Conservation (phyloP, 1,140 invertebrate species). For the Trichonephila inaurata region DNA sequence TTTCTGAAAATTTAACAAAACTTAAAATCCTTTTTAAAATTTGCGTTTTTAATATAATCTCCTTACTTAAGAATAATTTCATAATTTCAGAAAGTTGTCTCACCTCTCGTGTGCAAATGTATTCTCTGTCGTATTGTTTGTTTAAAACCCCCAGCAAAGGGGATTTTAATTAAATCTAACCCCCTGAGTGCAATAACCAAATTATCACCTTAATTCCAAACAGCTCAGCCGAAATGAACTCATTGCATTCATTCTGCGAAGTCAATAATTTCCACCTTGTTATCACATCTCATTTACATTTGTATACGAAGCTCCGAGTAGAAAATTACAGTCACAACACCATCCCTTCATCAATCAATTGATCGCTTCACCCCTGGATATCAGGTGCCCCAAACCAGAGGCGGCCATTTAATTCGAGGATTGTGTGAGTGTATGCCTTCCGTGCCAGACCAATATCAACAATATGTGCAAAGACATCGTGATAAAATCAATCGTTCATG, state of each 20-base stretch:
- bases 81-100: too few species aligned
- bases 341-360: not conserved
- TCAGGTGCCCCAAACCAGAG: not conserved
- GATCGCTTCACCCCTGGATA: not conserved
- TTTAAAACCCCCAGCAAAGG: not conserved
- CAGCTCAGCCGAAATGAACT: too few species aligned
- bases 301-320: not conserved
- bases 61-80: too few species aligned
- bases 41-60: too few species aligned
- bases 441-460: not conserved
- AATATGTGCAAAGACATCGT: not conserved
- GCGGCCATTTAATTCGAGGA: conserved; percentile 23
- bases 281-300: not conserved
- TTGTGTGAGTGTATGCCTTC: not conserved
- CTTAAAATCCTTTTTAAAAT: too few species aligned
- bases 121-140: not conserved
- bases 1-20: too few species aligned
- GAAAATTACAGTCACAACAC: not conserved
- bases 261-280: not conserved
- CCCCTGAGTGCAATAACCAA: not conserved
- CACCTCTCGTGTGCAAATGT: not conserved
- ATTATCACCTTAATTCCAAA: not conserved
- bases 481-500: conserved; percentile 52
- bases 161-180: not conserved
- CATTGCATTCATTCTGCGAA: not conserved